Percentiles rank a stretch among this genome's conserved stretches.
These are phyloP conservation scores for Drosophila testacea DNA, from an alignment of 2,888 invertebrate genomes.

Conservation along the genomic window DNA sequence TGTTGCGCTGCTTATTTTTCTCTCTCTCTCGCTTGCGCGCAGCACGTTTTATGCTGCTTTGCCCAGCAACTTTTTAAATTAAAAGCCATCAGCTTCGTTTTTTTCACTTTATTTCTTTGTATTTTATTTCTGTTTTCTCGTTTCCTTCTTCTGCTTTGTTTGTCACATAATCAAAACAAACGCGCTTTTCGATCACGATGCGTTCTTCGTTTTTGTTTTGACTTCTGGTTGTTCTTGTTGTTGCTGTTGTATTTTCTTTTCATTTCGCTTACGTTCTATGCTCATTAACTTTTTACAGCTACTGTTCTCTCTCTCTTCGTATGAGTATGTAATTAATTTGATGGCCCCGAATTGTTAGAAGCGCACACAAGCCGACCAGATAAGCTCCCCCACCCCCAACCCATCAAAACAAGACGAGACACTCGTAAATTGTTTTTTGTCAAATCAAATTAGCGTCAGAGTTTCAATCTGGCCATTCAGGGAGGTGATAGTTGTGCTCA, in stretches of 20 bases:
- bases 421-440: slow-evolving; percentile 65
- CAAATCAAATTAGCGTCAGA: slow-evolving; percentile 64
- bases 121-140: slow-evolving; percentile 24
- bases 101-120: slow-evolving; percentile 37
- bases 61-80: slow-evolving; percentile 67
- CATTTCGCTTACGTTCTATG: slow-evolving; percentile 33
- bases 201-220: slow-evolving; percentile 62
- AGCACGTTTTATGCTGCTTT: slow-evolving; percentile 55
- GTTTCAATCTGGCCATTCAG: slow-evolving; percentile 44
- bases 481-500: slow-evolving; percentile 33
- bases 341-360: slow-evolving; percentile 56
- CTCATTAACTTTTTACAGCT: slow-evolving; percentile 74
- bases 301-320: slow-evolving; percentile 52
- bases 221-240: slow-evolving; percentile 52
- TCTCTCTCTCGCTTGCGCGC: slow-evolving; percentile 15
- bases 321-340: slow-evolving; percentile 66
- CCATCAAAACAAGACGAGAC: slow-evolving; percentile 17
- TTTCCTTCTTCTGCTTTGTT: slow-evolving; percentile 47
- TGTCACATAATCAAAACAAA: slow-evolving; percentile 78
- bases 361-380: slow-evolving; percentile 49
- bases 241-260: slow-evolving; percentile 22
- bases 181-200: slow-evolving; percentile 65
- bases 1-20: slow-evolving; percentile 9
- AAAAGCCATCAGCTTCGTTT: slow-evolving; percentile 51
- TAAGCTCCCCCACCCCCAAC: slow-evolving; percentile 48